Conservation (phyloP, 2,113 vertebrate genomes). For the Tretioscincus oriximinensis region DNA sequence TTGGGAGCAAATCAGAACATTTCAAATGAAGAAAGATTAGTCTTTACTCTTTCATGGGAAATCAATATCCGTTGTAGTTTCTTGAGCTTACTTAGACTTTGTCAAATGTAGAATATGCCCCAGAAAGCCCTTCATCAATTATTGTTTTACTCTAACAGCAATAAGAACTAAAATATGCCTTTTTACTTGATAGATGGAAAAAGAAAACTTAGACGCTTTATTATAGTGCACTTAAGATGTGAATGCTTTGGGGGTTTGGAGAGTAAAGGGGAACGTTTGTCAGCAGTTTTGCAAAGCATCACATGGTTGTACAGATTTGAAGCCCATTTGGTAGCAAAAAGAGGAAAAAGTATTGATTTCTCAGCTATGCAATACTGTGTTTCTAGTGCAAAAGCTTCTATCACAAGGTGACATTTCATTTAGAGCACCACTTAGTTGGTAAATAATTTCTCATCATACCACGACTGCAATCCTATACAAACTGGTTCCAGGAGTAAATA, state of each 20-base stretch:
- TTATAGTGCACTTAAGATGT: constrained; percentile 36
- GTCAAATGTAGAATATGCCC: constrained; percentile 38
- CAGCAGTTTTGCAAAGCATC: constrained; percentile 2
- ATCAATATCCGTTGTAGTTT: constrained; percentile 50
- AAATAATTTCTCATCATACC: constrained; percentile 15
- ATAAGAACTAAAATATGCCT: constrained; percentile 36
- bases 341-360: not conserved
- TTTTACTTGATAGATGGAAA: constrained; percentile 53
- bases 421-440: constrained; percentile 19
- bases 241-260: constrained; percentile 7
- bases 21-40: constrained; percentile 52
- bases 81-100: constrained; percentile 48
- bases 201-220: constrained; percentile 41
- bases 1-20: constrained; percentile 43
- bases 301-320: not conserved
- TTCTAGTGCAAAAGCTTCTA: constrained; percentile 21
- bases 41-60: constrained; percentile 45
- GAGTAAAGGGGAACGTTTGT: constrained; percentile 12
- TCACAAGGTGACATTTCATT: constrained; percentile 4
- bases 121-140: constrained; percentile 55
- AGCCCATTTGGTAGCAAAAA: constrained; percentile 21
- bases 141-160: constrained; percentile 53
- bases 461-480: not conserved
- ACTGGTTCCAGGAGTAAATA: not conserved
- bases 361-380: not conserved